Conservation (phyloP, 2,113 vertebrate species). For the Gymnorhina tibicen region DNA sequence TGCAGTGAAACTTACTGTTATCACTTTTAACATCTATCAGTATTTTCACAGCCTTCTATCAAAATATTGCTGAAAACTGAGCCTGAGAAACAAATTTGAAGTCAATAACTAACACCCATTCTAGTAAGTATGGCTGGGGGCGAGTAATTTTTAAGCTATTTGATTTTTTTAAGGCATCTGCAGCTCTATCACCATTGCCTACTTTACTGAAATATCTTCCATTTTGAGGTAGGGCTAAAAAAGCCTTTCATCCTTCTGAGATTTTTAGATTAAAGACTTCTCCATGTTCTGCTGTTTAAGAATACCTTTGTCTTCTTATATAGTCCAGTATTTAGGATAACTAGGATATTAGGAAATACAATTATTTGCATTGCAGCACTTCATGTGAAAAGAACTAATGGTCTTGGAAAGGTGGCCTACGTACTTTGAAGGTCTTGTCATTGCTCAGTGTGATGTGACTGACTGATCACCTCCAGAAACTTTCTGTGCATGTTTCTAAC, state of each 20-base stretch:
- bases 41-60: background rate
- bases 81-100: background rate
- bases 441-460: background rate
- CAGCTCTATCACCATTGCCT: background rate
- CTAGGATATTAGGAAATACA: background rate
- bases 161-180: background rate
- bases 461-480: background rate
- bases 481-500: background rate
- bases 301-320: background rate
- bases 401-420: background rate
- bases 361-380: background rate
- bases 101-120: background rate
- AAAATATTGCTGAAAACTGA: background rate
- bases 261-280: background rate
- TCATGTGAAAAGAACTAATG: background rate
- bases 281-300: background rate
- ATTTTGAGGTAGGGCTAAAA: background rate
- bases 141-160: fast-evolving
- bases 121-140: background rate
- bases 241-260: background rate
- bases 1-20: background rate
- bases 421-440: background rate
- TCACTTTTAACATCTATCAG: background rate
- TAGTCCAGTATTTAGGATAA: background rate
- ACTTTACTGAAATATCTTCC: background rate